Base-by-base conservation (phyloP, 2,888 invertebrate genomes). In the Ectemnius continuus region DNA sequence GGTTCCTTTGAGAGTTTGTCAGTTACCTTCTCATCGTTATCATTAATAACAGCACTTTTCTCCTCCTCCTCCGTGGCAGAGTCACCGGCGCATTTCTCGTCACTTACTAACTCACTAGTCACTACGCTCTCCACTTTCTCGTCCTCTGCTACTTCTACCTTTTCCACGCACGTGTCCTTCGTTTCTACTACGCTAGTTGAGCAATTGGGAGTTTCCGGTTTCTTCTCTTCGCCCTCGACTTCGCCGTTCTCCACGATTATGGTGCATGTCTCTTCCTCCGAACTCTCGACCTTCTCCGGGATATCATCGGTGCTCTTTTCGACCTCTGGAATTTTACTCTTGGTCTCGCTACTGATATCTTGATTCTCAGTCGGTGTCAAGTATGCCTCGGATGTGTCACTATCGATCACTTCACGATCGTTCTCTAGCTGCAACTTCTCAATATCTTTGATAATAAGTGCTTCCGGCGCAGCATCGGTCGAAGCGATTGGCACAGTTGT, bases 351-450 rank as follows among this genome's bases (percentile, higher is more conserved):
- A 67, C 82, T 73, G 52, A 77, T 83, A 47, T 82, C 80, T 18
- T 84, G 77, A 60, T 84, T 84, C 61, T 94, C 95, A 56, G 94
- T 94, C 23, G 95, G 94, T 62, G 95, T 95, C 76, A 94, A 90
- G 86, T 95, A 95, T 72, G 94, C 92, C 85, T 95, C 95, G 61
- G 94, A 94, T 76, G 93, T 93, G 88, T 95, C 95, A 79, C 94
- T 95, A 63, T 94, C 92, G 75, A 93, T 92, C 52, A 94, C 92
- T 89, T 94, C 94, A 79, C 93, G 92, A 84, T 94, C 92, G 3
- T 84, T 85, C 60, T 87, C 86, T 59, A 83, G 56, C 20, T 83
- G 84, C 65, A 81, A 75, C 75, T 75, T 84, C 73, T 79, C 83
- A 58, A 83, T 81, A 57, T 75, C 82, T 64, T 77, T 83, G 66